A percentile compares a stretch with the other conserved stretches of the same genome.
phyloP scores from a whole-genome alignment of 92 coral and sea anemone genomes.

The Montipora capitata region DNA sequence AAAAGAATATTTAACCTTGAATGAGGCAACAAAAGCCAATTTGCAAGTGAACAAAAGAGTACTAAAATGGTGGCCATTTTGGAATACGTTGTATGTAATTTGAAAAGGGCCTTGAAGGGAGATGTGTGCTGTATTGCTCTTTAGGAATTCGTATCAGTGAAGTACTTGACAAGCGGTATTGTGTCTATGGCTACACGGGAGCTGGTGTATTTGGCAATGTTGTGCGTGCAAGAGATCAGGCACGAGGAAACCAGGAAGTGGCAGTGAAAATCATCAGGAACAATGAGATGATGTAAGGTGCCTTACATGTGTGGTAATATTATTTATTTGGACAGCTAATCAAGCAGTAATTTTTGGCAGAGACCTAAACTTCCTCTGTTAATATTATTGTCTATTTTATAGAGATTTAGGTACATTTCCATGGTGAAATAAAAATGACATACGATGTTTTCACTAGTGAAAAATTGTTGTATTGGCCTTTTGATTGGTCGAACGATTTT shows the following conservation, averaged over 20 bases:
- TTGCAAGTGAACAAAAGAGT: too few relatives aligned
- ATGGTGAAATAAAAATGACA: too few relatives aligned
- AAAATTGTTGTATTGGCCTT: too few relatives aligned
- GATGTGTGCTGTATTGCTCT: background rate
- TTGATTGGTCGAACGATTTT: too few relatives aligned
- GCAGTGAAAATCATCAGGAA: constrained; percentile 97
- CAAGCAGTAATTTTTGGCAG: background rate
- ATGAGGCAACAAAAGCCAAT: too few relatives aligned
- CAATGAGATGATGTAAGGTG: constrained; percentile 98
- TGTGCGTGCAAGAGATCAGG: constrained; percentile 95
- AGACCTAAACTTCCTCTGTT: background rate
- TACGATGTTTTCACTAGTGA: too few relatives aligned
- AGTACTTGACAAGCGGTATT: constrained; percentile 93
- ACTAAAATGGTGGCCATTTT: too few relatives aligned
- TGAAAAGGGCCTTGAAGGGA: background rate
- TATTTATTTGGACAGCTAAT: background rate
- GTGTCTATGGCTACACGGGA: constrained; percentile 98
- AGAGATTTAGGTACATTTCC: too few relatives aligned
- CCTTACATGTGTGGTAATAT: too few relatives aligned
- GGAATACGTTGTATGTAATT: background rate
- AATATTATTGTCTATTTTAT: too few relatives aligned
- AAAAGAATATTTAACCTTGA: too few relatives aligned
- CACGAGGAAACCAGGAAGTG: constrained; percentile 94
- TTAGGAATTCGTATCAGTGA: constrained; percentile 97
- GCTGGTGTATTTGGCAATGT: constrained; percentile 99